Conservation (phyloP, 2,888 invertebrate species). For the Himalopsyche japonica region DNA sequence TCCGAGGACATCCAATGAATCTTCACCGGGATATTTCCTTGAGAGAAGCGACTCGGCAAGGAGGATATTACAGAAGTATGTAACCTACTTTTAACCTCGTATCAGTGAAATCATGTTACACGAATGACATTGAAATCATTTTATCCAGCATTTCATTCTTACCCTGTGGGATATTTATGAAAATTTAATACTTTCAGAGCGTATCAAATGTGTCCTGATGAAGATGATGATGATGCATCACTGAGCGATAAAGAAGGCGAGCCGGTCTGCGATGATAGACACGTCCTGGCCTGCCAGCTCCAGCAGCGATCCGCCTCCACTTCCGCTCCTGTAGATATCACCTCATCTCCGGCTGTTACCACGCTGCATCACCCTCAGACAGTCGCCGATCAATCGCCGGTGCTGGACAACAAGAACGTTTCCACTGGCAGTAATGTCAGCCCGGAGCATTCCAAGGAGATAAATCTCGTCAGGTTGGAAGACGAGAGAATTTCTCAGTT, state of each 20-base stretch:
- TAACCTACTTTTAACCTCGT: neutral
- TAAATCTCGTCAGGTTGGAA: neutral
- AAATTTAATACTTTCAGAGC: conserved; percentile 46
- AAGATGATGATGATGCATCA: conserved; percentile 53
- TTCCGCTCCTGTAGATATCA: neutral
- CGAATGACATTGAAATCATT: too few relatives aligned
- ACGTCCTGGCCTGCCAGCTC: neutral
- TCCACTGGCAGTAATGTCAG: neutral
- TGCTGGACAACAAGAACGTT: neutral
- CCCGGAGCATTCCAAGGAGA: neutral
- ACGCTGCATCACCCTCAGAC: neutral
- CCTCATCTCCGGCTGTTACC: neutral
- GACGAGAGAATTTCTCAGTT: neutral
- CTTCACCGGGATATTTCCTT: conserved; percentile 90
- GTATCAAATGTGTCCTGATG: conserved; percentile 57
- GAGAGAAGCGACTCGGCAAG: conserved; percentile 93
- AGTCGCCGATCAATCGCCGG: neutral
- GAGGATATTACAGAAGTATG: conserved; percentile 67
- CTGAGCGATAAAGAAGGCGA: conserved; percentile 31
- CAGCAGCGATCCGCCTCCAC: neutral
- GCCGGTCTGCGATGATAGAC: conserved; percentile 16
- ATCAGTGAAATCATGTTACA: too few relatives aligned
- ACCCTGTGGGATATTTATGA: neutral
- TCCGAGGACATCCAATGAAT: conserved; percentile 92
- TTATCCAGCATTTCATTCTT: too few relatives aligned